Evolutionary conservation across 2,113 vertebrate species (phyloP).

Genomic region (Butorides virescens): DNA sequence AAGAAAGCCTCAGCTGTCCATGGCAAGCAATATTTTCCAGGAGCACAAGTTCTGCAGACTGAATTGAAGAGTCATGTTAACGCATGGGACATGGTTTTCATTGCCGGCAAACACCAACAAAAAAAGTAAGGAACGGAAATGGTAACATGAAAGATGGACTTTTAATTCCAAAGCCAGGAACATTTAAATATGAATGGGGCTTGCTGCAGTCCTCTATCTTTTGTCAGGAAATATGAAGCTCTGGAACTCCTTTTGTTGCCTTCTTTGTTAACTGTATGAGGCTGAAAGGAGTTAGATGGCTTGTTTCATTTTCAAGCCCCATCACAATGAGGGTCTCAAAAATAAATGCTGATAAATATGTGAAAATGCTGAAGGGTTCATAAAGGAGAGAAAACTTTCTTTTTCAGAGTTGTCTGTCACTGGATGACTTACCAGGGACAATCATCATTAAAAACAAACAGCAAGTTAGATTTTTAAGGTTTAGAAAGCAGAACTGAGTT

Average conservation of each 20-base stretch:
- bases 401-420: neutral
- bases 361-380: constrained; percentile 10
- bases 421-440: neutral
- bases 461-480: neutral
- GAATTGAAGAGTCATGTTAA: neutral
- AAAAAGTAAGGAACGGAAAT: constrained; percentile 41
- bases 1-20: neutral
- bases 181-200: constrained; percentile 69
- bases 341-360: constrained; percentile 53
- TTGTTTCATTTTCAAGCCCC: constrained; percentile 47
- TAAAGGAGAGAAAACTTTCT: constrained; percentile 25
- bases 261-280: constrained; percentile 59
- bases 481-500: neutral
- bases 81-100: neutral
- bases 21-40: neutral
- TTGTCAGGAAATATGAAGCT: constrained; percentile 66
- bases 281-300: constrained; percentile 38
- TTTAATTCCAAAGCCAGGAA: constrained; percentile 49
- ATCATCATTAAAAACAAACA: neutral
- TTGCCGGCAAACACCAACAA: constrained; percentile 31
- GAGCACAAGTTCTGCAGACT: neutral
- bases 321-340: constrained; percentile 2
- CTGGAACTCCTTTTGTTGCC: constrained; percentile 48
- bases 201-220: constrained; percentile 42
- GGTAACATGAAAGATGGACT: constrained; percentile 47